Evolutionary conservation across 2,113 vertebrate species (phyloP).

Genomic region (Spea bombifrons): DNA sequence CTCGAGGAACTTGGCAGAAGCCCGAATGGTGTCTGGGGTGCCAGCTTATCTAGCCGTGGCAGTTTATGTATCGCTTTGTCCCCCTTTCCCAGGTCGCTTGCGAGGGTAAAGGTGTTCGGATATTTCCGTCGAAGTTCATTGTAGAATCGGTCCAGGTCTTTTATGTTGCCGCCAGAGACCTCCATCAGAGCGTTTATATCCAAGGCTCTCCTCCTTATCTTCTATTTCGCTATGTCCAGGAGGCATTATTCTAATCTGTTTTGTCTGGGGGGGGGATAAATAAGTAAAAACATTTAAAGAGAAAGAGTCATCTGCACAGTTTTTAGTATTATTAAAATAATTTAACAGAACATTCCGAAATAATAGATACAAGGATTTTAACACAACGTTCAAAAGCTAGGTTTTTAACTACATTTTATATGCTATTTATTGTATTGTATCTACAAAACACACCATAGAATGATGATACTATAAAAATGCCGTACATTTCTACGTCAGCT

Average conservation of each 20-base stretch:
- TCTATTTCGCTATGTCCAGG: neutral
- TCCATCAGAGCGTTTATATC: slow-evolving; percentile 19
- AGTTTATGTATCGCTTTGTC: slow-evolving; percentile 17
- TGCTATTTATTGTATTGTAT: too few relatives aligned
- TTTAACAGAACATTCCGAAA: too few relatives aligned
- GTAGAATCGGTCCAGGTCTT: slow-evolving; percentile 39
- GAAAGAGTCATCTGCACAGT: neutral
- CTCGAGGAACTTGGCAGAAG: neutral
- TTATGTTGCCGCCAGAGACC: neutral
- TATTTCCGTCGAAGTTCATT: slow-evolving; percentile 41
- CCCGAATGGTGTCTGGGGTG: neutral
- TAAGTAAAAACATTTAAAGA: neutral
- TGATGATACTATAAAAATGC: too few relatives aligned
- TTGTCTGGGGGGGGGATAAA: neutral
- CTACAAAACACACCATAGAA: too few relatives aligned
- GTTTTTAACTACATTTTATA: too few relatives aligned
- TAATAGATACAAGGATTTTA: too few relatives aligned
- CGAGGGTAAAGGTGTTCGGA: slow-evolving; percentile 35
- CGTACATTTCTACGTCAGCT: too few relatives aligned
- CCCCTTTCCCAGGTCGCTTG: slow-evolving; percentile 23
- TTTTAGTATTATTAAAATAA: neutral
- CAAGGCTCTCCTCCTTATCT: neutral
- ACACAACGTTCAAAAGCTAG: too few relatives aligned
- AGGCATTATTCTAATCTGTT: slow-evolving; percentile 10
- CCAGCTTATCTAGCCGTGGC: slow-evolving; percentile 5